Percentiles rank a stretch among this genome's conserved stretches.
These are phyloP conservation scores for Oncorhynchus tshawytscha DNA, from an alignment of 2,113 vertebrate species.

Conservation along the genomic window DNA sequence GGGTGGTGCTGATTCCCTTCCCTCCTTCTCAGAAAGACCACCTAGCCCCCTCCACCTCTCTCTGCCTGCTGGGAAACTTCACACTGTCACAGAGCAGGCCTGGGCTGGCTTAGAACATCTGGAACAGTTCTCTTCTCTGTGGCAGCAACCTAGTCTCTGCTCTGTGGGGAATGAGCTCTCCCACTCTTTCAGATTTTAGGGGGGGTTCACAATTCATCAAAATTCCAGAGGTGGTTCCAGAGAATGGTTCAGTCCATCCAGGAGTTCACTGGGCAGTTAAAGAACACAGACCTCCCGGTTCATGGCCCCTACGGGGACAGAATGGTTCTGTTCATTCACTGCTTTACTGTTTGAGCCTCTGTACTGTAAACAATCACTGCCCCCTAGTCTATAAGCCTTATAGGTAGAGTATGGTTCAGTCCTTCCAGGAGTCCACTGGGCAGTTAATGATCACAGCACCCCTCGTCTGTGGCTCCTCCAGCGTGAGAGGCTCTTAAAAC, in stretches of 20 bases:
- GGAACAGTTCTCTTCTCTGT: no score
- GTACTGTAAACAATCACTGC: no score
- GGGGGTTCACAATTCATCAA: not conserved
- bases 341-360: no score
- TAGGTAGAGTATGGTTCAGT: not conserved
- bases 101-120: slow-evolving; percentile 2
- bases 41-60: not conserved
- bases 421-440: no score
- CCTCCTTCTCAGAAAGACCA: not conserved
- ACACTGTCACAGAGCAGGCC: not conserved
- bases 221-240: not conserved
- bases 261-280: no score
- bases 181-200: not conserved
- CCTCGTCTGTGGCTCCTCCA: not conserved
- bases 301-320: no score
- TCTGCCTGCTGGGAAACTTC: not conserved
- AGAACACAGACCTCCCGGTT: no score
- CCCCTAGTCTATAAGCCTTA: not conserved
- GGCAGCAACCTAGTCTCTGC: no score
- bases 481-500: no score
- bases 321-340: no score
- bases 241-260: not conserved
- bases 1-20: no score
- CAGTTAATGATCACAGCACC: no score
- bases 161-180: not conserved